phyloP scores from a whole-genome alignment of 2,888 invertebrate genomes.

The Lithophane ornitopus region DNA sequence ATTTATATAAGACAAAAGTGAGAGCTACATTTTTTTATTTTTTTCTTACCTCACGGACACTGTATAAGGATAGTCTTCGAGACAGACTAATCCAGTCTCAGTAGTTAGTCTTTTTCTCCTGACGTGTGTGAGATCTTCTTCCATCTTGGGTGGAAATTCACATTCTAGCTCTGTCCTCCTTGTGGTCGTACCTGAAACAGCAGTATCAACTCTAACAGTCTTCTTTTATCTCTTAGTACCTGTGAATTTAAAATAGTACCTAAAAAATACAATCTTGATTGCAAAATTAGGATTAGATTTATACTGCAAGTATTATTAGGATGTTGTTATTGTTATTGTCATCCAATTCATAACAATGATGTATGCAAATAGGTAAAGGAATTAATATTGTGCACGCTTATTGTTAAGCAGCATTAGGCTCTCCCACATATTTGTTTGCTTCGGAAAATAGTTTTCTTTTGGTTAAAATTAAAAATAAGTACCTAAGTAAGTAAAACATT shows the following conservation, averaged over 20 bases:
- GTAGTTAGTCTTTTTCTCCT: constrained; percentile 85
- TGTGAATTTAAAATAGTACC: constrained; percentile 33
- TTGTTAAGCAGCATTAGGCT: background rate
- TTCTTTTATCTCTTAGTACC: constrained; percentile 49
- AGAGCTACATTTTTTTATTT: background rate
- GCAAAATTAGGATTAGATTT: background rate
- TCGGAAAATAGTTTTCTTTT: background rate
- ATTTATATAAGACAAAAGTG: background rate
- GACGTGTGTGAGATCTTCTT: constrained; percentile 84
- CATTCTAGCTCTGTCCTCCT: constrained; percentile 81
- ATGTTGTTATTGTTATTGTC: background rate
- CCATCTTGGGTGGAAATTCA: constrained; percentile 86
- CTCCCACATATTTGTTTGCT: background rate
- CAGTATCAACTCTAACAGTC: constrained; percentile 6
- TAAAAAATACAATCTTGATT: background rate
- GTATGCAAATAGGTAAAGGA: background rate
- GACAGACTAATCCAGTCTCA: constrained; percentile 84
- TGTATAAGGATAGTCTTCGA: constrained; percentile 88
- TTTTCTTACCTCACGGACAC: constrained; percentile 82
- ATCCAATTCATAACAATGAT: background rate
- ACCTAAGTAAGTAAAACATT: no score
- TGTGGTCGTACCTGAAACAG: constrained; percentile 69
- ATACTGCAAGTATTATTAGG: background rate
- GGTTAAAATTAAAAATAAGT: background rate
- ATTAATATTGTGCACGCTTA: no score